Evolutionary conservation across 2,113 vertebrate species (phyloP).

Genomic region (Hydrochoerus hydrochaeris): DNA sequence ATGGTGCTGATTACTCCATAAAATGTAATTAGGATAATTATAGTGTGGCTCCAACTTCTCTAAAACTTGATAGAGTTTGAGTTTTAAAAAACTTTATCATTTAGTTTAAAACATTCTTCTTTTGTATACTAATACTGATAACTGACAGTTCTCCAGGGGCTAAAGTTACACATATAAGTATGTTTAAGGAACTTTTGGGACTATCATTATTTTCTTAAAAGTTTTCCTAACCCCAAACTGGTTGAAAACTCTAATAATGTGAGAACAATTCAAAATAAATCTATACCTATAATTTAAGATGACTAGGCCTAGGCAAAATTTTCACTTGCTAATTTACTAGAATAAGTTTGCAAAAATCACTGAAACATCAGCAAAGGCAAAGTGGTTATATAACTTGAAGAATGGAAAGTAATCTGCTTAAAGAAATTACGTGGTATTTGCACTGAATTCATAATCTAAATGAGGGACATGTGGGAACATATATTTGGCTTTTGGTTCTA

Average conservation of each 20-base stretch:
- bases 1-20: neutral
- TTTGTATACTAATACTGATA: constrained; percentile 23
- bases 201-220: neutral
- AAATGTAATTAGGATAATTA: neutral
- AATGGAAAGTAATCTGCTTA: neutral
- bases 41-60: neutral
- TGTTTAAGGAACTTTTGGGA: constrained; percentile 9
- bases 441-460: neutral
- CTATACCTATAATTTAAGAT: constrained; percentile 5
- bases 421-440: neutral
- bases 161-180: neutral
- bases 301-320: neutral
- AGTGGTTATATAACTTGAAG: neutral
- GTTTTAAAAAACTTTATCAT: neutral
- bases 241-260: neutral
- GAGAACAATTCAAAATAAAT: neutral
- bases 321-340: neutral
- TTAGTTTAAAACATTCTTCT: constrained; percentile 25
- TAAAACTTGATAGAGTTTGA: constrained; percentile 8
- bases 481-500: neutral
- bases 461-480: neutral
- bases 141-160: neutral
- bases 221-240: neutral
- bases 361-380: neutral
- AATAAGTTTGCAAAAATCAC: constrained; percentile 6